Percentiles rank a stretch among this genome's conserved stretches.
phyloP scores from a whole-genome alignment of 2,113 vertebrate genomes.

The Hippocampus mohnikei region DNA sequence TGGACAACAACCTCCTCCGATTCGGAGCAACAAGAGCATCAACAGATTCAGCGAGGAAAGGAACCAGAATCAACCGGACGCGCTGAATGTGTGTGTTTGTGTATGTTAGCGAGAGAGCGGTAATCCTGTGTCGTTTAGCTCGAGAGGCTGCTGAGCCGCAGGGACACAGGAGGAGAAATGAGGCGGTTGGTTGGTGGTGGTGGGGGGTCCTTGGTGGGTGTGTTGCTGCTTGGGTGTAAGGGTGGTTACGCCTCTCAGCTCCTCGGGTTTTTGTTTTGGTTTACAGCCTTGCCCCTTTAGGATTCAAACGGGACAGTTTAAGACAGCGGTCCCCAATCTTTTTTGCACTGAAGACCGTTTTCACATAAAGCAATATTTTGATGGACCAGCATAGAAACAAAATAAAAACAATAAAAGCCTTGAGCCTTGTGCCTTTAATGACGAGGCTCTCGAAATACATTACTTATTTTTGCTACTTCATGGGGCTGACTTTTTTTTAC shows the following conservation, averaged over 20 bases:
- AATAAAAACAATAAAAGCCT: too few relatives aligned
- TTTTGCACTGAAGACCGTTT: too few relatives aligned
- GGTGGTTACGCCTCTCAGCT: neutral
- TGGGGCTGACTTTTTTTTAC: neutral
- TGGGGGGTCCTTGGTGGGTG: neutral
- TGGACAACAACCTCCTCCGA: slow-evolving; percentile 41
- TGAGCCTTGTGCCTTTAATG: too few relatives aligned
- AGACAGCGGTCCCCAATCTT: too few relatives aligned
- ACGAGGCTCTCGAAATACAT: too few relatives aligned
- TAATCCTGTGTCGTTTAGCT: slow-evolving; percentile 55
- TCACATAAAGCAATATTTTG: too few relatives aligned
- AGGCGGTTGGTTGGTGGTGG: neutral
- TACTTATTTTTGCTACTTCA: neutral
- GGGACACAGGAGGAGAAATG: slow-evolving; percentile 10
- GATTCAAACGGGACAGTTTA: neutral
- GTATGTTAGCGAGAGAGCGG: slow-evolving; percentile 30
- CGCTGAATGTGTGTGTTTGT: slow-evolving; percentile 27
- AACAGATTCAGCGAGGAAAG: slow-evolving; percentile 15
- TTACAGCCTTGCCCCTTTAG: neutral
- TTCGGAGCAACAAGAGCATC: slow-evolving; percentile 24
- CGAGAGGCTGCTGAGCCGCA: slow-evolving; percentile 40
- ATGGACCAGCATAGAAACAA: too few relatives aligned
- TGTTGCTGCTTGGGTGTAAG: neutral
- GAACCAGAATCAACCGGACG: slow-evolving; percentile 24
- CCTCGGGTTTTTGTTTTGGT: neutral